Conservation (phyloP, 1,140 invertebrate genomes). For the Apis dorsata region DNA sequence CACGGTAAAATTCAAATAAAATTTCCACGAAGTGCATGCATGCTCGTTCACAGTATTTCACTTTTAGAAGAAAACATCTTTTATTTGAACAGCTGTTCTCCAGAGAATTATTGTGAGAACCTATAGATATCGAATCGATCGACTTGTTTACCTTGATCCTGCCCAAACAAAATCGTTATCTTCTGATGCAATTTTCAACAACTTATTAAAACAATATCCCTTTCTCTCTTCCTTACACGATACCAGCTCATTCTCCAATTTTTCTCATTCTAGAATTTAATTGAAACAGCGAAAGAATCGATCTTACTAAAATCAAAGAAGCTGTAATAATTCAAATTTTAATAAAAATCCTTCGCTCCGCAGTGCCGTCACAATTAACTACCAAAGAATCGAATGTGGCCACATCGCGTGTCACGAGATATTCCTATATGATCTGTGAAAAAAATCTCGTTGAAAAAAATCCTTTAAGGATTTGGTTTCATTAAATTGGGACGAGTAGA, state of each 20-base stretch:
- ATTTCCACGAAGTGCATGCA: too few relatives aligned
- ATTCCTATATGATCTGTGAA: too few relatives aligned
- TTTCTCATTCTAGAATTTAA: too few relatives aligned
- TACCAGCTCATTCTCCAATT: too few relatives aligned
- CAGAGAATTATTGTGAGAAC: neutral
- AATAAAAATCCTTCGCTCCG: too few relatives aligned
- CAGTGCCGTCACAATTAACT: too few relatives aligned
- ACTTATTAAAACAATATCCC: neutral
- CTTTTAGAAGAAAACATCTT: constrained; percentile 8
- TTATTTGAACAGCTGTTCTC: constrained; percentile 53
- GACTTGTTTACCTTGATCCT: constrained; percentile 22
- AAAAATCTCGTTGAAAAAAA: too few relatives aligned
- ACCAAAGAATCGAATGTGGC: too few relatives aligned
- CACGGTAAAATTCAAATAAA: too few relatives aligned
- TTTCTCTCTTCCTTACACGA: too few relatives aligned
- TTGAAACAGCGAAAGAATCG: constrained; percentile 7
- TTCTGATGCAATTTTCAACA: neutral
- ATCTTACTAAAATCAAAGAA: neutral
- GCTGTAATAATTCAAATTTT: too few relatives aligned
- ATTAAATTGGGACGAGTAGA: neutral
- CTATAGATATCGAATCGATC: neutral
- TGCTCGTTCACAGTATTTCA: neutral
- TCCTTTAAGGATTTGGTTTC: neutral
- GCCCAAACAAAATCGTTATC: neutral
- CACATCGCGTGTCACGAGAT: too few relatives aligned